Conservation (phyloP, 2,113 vertebrate genomes). For the Ptyas mucosa region DNA sequence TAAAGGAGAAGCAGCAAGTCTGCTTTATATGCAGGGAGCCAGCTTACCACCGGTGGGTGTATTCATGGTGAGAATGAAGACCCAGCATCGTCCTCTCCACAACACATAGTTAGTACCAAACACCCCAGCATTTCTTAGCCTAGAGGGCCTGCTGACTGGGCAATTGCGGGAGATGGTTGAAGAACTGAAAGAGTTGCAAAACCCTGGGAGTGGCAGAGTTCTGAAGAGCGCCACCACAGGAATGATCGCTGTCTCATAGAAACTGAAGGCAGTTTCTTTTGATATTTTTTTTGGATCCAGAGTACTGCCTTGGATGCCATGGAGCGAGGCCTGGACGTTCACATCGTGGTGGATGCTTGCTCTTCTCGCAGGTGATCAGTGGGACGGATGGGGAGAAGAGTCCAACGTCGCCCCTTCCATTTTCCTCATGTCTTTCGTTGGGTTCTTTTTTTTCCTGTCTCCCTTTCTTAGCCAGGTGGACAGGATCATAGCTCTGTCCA, state of each 20-base stretch:
- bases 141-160: background rate
- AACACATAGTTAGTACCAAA: background rate
- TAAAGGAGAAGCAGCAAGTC: background rate
- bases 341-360: constrained; percentile 85
- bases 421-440: background rate
- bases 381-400: background rate
- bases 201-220: background rate
- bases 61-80: background rate
- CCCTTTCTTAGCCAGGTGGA: constrained; percentile 79
- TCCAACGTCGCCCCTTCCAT: background rate
- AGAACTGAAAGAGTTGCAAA: background rate
- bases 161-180: background rate
- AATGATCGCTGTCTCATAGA: background rate
- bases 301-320: constrained; percentile 82
- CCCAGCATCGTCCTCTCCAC: background rate
- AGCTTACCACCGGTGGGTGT: background rate
- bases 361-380: constrained; percentile 80
- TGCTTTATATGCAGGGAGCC: background rate
- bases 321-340: constrained; percentile 82
- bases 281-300: constrained; percentile 52
- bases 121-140: background rate
- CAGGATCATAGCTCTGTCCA: constrained; percentile 80
- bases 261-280: background rate
- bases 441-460: background rate
- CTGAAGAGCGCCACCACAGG: background rate